Conservation (phyloP, 2,797 vertebrate species). For the Gallinago solitaria region DNA sequence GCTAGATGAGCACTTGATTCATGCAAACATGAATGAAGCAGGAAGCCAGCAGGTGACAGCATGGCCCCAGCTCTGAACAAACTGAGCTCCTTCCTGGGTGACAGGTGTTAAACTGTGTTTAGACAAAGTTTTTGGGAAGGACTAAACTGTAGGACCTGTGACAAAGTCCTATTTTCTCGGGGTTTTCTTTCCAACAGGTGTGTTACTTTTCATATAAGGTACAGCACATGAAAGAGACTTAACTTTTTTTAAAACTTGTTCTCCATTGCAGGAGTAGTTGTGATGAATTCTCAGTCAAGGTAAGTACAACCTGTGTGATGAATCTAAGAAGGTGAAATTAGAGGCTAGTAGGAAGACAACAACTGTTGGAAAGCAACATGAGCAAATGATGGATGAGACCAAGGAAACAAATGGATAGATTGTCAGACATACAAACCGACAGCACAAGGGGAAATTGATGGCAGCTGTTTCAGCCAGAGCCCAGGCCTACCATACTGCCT, state of each 20-base stretch:
- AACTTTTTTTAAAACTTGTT: background rate
- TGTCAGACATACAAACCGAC: conserved; percentile 21
- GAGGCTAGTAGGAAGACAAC: conserved; percentile 2
- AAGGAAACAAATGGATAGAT: conserved; percentile 35
- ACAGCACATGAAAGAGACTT: background rate
- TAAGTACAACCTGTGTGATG: background rate
- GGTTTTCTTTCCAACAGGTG: background rate
- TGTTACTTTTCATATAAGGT: background rate
- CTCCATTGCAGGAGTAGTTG: background rate
- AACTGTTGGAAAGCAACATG: background rate
- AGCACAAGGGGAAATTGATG: conserved; percentile 38
- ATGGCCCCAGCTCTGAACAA: background rate
- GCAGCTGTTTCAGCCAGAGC: conserved; percentile 25
- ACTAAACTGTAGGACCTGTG: background rate
- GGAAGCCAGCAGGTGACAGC: background rate
- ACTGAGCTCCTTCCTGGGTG: background rate
- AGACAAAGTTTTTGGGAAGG: background rate
- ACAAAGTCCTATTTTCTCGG: background rate
- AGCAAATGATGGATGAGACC: conserved; percentile 48
- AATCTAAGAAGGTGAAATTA: conserved; percentile 37
- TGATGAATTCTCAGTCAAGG: conserved; percentile 17
- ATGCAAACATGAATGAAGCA: background rate
- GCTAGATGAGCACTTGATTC: background rate
- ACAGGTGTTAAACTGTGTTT: background rate
- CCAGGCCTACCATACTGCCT: background rate